phyloP scores from a whole-genome alignment of 2,797 vertebrate genomes.

The Channallabes apus region DNA sequence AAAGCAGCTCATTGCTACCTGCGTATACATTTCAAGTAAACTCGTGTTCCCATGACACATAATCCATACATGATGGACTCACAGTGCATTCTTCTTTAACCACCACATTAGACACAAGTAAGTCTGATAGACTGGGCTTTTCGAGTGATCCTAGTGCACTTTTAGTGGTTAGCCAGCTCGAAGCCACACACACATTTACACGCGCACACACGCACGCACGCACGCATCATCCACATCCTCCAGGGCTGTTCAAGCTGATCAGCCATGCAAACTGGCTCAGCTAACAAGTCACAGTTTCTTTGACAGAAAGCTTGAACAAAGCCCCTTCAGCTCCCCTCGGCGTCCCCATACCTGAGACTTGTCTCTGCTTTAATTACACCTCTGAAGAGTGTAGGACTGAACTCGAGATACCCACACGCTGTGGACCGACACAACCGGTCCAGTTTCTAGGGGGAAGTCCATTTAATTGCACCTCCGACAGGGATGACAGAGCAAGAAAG shows the following conservation, averaged over 20 bases:
- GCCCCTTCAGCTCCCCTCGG: conserved; percentile 32
- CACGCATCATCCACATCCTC: conserved; percentile 45
- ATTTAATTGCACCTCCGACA: conserved; percentile 57
- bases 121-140: conserved; percentile 52
- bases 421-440: conserved; percentile 42
- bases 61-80: conserved; percentile 58
- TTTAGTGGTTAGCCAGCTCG: conserved; percentile 46
- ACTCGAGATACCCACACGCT: conserved; percentile 27
- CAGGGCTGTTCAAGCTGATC: conserved; percentile 57
- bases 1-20: conserved; percentile 38
- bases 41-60: conserved; percentile 50
- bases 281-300: conserved; percentile 58
- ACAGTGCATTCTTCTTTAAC: conserved; percentile 49
- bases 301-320: conserved; percentile 56
- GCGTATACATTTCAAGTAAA: conserved; percentile 43
- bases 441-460: conserved; percentile 57
- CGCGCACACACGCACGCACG: conserved; percentile 43
- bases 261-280: conserved; percentile 60
- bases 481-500: conserved; percentile 33
- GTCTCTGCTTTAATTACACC: conserved; percentile 60
- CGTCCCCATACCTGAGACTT: conserved; percentile 43
- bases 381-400: conserved; percentile 43
- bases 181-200: conserved; percentile 25
- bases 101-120: conserved; percentile 57
- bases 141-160: conserved; percentile 52